These are phyloP conservation scores for Polia nebulosa DNA, from an alignment of 2,888 invertebrate genomes.

Conservation along the genomic window DNA sequence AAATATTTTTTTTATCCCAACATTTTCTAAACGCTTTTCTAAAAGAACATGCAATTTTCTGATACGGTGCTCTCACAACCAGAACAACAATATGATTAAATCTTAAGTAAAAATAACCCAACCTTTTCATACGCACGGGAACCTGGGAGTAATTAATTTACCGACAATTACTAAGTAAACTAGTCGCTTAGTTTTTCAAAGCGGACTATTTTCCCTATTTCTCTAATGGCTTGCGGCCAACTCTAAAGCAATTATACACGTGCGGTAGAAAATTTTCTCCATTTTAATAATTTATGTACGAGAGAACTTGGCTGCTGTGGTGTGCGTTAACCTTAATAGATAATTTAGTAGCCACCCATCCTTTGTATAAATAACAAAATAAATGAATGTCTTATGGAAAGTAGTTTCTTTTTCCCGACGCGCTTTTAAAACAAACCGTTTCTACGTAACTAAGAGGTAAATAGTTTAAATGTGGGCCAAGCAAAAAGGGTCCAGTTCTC, in stretches of 20 bases:
- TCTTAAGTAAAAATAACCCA: neutral
- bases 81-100: neutral
- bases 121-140: neutral
- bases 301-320: conserved; percentile 14
- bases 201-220: conserved; percentile 2
- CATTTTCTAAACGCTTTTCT: neutral
- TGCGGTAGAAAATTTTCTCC: conserved; percentile 32
- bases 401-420: neutral
- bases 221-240: conserved; percentile 48
- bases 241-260: conserved; percentile 50
- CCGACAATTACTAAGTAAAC: conserved; percentile 32
- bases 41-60: neutral
- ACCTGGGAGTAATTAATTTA: conserved; percentile 27
- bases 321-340: conserved; percentile 53
- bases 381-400: conserved; percentile 65
- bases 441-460: neutral
- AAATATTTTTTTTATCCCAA: neutral
- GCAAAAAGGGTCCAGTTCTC: no score
- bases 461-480: no score
- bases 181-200: conserved; percentile 11
- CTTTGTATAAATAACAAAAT: conserved; percentile 73
- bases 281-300: conserved; percentile 49
- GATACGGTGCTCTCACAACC: neutral
- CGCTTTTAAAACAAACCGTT: neutral
- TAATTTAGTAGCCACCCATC: conserved; percentile 69